Percentiles rank a stretch among this genome's conserved stretches.
Evolutionary conservation across 1,140 invertebrate species (phyloP).

Genomic region (Megalonaias nervosa): DNA sequence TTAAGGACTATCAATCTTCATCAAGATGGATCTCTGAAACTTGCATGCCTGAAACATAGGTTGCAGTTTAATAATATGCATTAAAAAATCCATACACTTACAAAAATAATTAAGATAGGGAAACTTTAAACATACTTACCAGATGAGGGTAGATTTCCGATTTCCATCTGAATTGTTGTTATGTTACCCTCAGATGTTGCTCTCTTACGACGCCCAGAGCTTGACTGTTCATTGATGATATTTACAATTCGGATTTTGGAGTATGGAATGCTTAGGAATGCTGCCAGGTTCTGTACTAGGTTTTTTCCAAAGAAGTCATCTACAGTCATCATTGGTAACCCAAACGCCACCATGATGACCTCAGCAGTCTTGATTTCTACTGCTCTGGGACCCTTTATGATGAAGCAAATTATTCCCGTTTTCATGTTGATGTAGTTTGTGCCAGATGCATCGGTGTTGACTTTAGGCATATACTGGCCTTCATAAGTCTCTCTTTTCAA

Average conservation of each 20-base stretch:
- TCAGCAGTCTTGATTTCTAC: conserved; percentile 38
- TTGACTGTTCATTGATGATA: conserved; percentile 42
- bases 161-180: conserved; percentile 40
- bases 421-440: conserved; percentile 55
- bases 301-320: conserved; percentile 66
- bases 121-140: conserved; percentile 12
- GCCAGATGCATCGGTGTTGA: conserved; percentile 35
- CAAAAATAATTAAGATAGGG: neutral
- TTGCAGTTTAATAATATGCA: too few species aligned
- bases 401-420: conserved; percentile 47
- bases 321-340: conserved; percentile 50
- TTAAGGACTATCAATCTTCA: too few species aligned
- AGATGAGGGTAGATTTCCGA: conserved; percentile 50
- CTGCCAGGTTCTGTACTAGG: conserved; percentile 61
- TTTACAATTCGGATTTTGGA: conserved; percentile 59
- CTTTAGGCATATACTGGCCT: conserved; percentile 21
- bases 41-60: too few species aligned
- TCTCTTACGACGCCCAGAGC: conserved; percentile 42
- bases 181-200: neutral
- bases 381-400: conserved; percentile 40
- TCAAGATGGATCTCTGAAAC: too few species aligned
- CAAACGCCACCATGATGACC: conserved; percentile 54
- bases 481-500: conserved; percentile 1
- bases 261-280: conserved; percentile 58
- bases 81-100: too few species aligned